Conservation (phyloP, 2,888 invertebrate species). For the Tenthredo distinguenda region DNA sequence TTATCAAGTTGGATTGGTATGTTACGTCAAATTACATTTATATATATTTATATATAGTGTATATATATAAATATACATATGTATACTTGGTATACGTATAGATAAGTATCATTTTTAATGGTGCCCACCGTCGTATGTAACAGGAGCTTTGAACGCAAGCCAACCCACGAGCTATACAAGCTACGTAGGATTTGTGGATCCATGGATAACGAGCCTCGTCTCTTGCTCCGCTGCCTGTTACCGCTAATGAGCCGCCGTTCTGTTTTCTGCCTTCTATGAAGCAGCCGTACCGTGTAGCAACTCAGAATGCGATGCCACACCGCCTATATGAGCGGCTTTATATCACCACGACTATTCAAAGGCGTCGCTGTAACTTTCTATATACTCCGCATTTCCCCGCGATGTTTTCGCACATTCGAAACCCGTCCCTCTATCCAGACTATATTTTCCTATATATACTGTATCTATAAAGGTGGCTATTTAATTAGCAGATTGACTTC, state of each 20-base stretch:
- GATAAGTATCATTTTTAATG: conserved; percentile 45
- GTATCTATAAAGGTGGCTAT: not conserved
- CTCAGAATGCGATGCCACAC: conserved; percentile 54
- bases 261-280: conserved; percentile 67
- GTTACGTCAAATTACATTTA: not conserved
- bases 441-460: not conserved
- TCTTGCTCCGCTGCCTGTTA: conserved; percentile 73
- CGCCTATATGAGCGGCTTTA: conserved; percentile 63
- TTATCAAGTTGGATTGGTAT: not conserved
- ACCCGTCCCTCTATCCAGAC: not conserved
- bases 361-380: conserved; percentile 58
- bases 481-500: conserved; percentile 24
- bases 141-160: conserved; percentile 22
- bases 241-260: conserved; percentile 74
- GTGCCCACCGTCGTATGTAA: conserved; percentile 24
- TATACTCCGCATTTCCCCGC: conserved; percentile 17
- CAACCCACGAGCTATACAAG: conserved; percentile 21
- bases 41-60: not conserved
- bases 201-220: conserved; percentile 75
- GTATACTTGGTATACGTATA: not conserved
- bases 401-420: conserved; percentile 13
- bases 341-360: conserved; percentile 64
- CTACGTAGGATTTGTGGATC: conserved; percentile 68
- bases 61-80: not conserved
- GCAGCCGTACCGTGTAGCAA: conserved; percentile 20